phyloP scores from a whole-genome alignment of 2,113 vertebrate genomes.

The Caranx melampygus region DNA sequence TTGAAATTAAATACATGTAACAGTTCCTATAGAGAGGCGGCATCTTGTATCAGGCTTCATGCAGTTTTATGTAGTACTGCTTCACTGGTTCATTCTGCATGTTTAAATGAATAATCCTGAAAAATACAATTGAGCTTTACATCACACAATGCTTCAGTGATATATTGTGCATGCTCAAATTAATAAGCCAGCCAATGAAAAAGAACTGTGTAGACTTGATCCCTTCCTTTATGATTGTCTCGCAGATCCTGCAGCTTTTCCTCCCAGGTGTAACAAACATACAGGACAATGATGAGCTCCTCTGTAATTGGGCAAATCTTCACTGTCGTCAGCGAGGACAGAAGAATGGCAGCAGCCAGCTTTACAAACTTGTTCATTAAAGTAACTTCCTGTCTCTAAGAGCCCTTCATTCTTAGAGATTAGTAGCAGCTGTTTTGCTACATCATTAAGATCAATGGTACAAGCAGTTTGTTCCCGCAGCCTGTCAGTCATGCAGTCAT shows the following conservation, averaged over 20 bases:
- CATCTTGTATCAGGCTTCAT: slow-evolving; percentile 27
- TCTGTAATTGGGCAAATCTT: slow-evolving; percentile 47
- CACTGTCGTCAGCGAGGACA: slow-evolving; percentile 30
- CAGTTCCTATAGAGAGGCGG: not conserved
- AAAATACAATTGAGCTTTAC: slow-evolving; percentile 30
- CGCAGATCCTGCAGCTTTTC: slow-evolving; percentile 21
- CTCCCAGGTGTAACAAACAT: slow-evolving; percentile 40
- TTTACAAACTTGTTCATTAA: slow-evolving; percentile 47
- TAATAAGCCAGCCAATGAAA: slow-evolving; percentile 41
- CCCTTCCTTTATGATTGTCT: slow-evolving; percentile 5
- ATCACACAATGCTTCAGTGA: slow-evolving; percentile 4
- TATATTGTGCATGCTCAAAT: slow-evolving; percentile 42
- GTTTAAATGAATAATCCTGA: slow-evolving; percentile 36
- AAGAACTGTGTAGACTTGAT: not conserved
- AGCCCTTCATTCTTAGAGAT: slow-evolving; percentile 52
- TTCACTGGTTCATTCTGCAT: slow-evolving; percentile 28
- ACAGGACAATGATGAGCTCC: slow-evolving; percentile 28
- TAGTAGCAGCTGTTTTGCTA: slow-evolving; percentile 55
- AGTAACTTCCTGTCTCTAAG: slow-evolving; percentile 36
- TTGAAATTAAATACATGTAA: slow-evolving; percentile 26
- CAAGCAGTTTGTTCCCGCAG: slow-evolving; percentile 42
- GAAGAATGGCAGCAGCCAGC: slow-evolving; percentile 29
- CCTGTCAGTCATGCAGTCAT: slow-evolving; percentile 62
- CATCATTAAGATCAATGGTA: slow-evolving; percentile 47
- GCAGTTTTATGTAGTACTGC: not conserved